phyloP scores from a whole-genome alignment of 2,888 invertebrate species.

The Sphecodes monilicornis region DNA sequence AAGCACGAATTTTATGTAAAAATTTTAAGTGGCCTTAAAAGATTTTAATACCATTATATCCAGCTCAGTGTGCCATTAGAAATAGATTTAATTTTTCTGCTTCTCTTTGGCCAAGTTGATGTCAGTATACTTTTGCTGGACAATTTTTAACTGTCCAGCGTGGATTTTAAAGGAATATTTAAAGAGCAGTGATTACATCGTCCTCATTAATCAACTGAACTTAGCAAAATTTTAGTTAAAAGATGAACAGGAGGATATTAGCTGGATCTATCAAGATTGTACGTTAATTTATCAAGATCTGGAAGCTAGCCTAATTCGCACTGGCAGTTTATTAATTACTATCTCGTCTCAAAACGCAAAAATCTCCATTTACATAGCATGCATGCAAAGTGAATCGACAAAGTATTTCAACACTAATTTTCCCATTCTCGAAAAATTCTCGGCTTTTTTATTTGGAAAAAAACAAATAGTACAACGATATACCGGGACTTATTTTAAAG shows the following conservation, averaged over 20 bases:
- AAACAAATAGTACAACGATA: too few relatives aligned
- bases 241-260: not conserved
- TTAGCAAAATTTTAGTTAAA: conserved; percentile 2
- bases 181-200: not conserved
- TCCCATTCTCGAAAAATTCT: too few relatives aligned
- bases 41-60: not conserved
- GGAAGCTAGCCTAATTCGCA: conserved; percentile 8
- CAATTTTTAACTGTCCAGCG: not conserved
- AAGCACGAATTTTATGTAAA: not conserved
- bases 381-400: not conserved
- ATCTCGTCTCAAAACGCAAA: not conserved
- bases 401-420: not conserved
- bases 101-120: not conserved
- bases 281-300: conserved; percentile 23
- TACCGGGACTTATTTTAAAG: too few relatives aligned
- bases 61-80: not conserved
- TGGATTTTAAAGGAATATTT: not conserved
- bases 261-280: conserved; percentile 1
- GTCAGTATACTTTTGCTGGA: not conserved
- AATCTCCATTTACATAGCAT: not conserved
- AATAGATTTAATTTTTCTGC: not conserved
- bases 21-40: not conserved
- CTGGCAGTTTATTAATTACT: not conserved
- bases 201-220: not conserved
- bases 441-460: too few relatives aligned